phyloP scores from a whole-genome alignment of 2,113 vertebrate species.

The Lynx canadensis region DNA sequence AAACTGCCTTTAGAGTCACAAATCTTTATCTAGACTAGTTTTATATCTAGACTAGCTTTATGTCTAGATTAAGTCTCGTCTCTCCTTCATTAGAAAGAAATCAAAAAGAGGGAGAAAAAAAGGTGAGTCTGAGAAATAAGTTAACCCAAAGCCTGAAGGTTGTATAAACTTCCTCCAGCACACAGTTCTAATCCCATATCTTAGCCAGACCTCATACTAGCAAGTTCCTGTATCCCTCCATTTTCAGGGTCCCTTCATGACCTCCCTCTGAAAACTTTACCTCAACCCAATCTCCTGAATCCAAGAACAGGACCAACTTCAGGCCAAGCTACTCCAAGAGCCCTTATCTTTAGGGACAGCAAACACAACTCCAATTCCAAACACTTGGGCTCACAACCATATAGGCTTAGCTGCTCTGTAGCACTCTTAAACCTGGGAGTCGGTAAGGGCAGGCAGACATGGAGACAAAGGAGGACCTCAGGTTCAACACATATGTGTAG shows the following conservation, averaged over 20 bases:
- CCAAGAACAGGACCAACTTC: not conserved
- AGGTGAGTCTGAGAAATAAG: not conserved
- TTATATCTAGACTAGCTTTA: not conserved
- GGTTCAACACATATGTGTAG: not conserved
- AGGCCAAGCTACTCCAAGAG: not conserved
- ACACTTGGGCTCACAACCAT: not conserved
- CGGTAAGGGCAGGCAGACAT: not conserved
- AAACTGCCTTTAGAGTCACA: not conserved
- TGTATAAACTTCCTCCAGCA: not conserved
- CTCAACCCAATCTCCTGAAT: not conserved
- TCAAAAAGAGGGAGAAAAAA: slow-evolving; percentile 2
- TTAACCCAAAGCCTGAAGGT: not conserved
- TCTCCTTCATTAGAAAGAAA: not conserved
- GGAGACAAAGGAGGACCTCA: not conserved
- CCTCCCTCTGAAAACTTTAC: not conserved
- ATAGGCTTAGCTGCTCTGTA: not conserved
- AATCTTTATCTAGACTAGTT: not conserved
- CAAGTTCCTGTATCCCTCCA: not conserved
- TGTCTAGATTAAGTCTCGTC: not conserved
- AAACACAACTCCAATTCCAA: not conserved
- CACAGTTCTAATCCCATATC: not conserved
- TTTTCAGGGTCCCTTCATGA: not conserved
- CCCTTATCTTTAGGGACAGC: not conserved
- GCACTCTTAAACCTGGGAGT: not conserved
- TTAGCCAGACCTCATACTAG: not conserved